Evolutionary conservation across 2,797 vertebrate genomes (phyloP), one percentile per base, ranked within the genome.

Genomic region (Rhinoraja longicauda): DNA sequence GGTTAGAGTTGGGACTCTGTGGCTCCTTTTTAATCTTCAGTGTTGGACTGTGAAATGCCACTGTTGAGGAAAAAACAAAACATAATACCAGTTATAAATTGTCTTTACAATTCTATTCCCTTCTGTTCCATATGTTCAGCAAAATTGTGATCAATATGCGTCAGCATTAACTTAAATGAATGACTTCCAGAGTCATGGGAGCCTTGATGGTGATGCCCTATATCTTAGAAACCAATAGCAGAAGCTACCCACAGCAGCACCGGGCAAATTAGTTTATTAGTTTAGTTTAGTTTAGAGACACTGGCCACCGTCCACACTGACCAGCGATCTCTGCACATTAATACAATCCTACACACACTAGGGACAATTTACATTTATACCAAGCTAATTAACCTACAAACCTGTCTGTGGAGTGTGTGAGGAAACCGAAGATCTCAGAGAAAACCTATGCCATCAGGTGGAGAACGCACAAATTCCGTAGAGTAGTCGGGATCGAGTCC

Each of bases 21-120:
- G 98, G 98, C 94, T 99, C 98, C 97, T 98, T 97, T 95, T 99
- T 99, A 93, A 99, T 98, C 95, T 97, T 99, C 94, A 98, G 97
- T 24, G 96, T 98, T 93, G 98, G 98, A 93, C 98, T 99, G 96
- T 99, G 99, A 95, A 99, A 98, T 94, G 98, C 98, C 96, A 99
- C 98, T 96, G 97, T 88, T 62, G 72, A 76, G 95, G 96, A 93
- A 91, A 82, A 95, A 94, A 94, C 81, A 53, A 72, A 73, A 45
- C 39, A 0, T 9, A 93, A 36, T 1, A 0, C 0, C 67, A 92
- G 0, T 29, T 78, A 81, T 17, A 12, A 17, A 32, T 2, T 0
- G n/a, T 91, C 88, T 72, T 70, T 39, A 29, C 21, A 91, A 29
- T 91, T 70, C 67, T 73, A 64, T 82, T 53, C 39, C 24, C 17